These are phyloP conservation scores for Mustelus asterias DNA, from an alignment of 2,113 vertebrate species.

Conservation along the genomic window DNA sequence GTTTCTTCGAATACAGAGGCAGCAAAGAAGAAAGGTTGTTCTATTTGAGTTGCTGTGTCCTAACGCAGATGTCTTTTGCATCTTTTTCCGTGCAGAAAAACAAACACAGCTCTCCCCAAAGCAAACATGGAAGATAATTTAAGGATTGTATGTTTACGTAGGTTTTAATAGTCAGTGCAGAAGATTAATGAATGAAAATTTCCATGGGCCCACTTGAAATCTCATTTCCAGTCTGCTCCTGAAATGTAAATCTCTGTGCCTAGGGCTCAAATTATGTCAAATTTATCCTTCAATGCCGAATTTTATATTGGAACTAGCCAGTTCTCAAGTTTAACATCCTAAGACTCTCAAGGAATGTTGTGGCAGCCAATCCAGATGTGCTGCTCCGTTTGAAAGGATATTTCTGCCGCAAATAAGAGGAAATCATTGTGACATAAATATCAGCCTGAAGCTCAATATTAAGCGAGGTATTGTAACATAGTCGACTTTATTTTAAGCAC, in stretches of 20 bases:
- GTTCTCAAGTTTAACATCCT: background rate
- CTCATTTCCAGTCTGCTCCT: background rate
- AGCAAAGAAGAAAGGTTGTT: background rate
- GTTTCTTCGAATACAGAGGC: background rate
- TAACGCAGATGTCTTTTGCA: background rate
- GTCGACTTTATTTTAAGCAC: background rate
- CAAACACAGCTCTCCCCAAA: background rate
- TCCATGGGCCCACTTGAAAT: background rate
- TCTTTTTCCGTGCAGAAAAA: background rate
- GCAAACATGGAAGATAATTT: background rate
- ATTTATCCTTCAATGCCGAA: background rate
- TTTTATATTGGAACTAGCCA: background rate
- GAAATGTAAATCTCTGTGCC: background rate
- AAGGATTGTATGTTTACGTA: background rate
- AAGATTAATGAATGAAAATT: background rate
- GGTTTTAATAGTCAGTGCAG: background rate
- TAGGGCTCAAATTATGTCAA: background rate
- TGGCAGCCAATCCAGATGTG: background rate
- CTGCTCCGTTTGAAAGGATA: background rate
- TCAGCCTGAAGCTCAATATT: background rate
- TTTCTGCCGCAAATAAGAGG: background rate
- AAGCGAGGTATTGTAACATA: background rate
- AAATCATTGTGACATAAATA: constrained; percentile 14
- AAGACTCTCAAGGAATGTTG: background rate
- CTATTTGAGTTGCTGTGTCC: background rate